Evolutionary conservation across 30 jellyfish, hydroid and myxozoan species (phyloP), one percentile per base, ranked within the genome.

Genomic region (Hydra vulgaris): DNA sequence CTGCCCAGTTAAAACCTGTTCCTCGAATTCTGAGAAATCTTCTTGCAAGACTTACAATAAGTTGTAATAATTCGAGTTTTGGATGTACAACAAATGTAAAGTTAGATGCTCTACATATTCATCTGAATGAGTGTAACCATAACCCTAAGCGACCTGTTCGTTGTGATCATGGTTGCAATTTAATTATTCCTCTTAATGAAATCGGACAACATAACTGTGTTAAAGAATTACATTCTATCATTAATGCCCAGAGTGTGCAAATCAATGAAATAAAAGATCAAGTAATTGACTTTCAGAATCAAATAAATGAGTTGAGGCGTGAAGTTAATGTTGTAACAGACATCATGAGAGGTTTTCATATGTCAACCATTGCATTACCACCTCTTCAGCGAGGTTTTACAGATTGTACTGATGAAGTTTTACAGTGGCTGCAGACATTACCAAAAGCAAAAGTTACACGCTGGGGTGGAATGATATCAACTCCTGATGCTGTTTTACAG

Each of bases 391-490:
- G 98, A 26, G 75, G 89, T 72, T 86, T 86, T 78, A 81, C 88
- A 7, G 98, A 92, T 77, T 81, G 89, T 0, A 87, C 89, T 54
- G 98, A 92, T 84, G 98, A 92, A 80, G 98, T 92, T 23, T 95
- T 79, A 74, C 98, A 87, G 66, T 92, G 98, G 98, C 79, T 92
- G 17, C 95, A 84, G 66, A 71, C 94, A 40, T 82, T 92, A 70
- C 98, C 94, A 53, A 96, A 95, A 8, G 98, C 98, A 22, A 71
- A 96, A 71, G 96, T 92, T 21, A 92, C 98, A 15, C 89, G 98
- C 19, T 92, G 98, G 98, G 98, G 98, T 27, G 98, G 98, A 7
- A 92, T 92, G 98, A 92, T 92, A 17, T 92, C 98, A 23, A 92
- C 98, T 18, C 98, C 98, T 1, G 98, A 92, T 87, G 96, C 95